Conservation (phyloP, 2,888 invertebrate genomes). For the Phyto melanocephala region DNA sequence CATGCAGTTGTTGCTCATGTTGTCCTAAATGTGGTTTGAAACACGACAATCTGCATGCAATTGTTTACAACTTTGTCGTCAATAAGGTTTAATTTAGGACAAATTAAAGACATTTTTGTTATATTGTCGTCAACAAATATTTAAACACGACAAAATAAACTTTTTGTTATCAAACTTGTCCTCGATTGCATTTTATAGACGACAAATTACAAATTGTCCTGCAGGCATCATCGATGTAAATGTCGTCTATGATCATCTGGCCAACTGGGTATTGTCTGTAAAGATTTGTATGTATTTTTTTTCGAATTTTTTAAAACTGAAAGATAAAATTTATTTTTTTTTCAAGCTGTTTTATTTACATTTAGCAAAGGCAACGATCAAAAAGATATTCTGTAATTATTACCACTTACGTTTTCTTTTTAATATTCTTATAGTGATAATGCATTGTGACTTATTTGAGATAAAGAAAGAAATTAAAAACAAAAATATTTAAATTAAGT, state of each 20-base stretch:
- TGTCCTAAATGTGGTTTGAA: background rate
- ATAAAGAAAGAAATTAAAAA: background rate
- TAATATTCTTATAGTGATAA: conserved; percentile 41
- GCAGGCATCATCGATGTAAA: no score
- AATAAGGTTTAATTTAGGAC: no score
- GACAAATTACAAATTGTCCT: no score
- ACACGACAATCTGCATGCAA: no score
- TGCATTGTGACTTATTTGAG: conserved; percentile 31
- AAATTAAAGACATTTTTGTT: no score
- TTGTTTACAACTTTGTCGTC: no score
- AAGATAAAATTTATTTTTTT: conserved; percentile 29
- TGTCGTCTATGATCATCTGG: no score
- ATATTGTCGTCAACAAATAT: no score
- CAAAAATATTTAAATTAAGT: conserved; percentile 37
- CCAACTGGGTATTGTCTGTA: background rate
- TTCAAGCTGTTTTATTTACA: background rate
- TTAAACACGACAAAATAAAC: no score
- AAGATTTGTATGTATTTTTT: background rate
- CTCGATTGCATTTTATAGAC: background rate
- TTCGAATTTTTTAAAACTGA: background rate
- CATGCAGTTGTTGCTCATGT: no score
- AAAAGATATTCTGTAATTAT: conserved; percentile 68
- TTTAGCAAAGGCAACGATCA: conserved; percentile 24
- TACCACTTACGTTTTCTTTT: conserved; percentile 63
- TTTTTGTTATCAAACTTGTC: no score